Percentiles rank a stretch among this genome's conserved stretches.
Evolutionary conservation across 2,797 vertebrate genomes (phyloP).

Genomic region (Atherinosoma microstoma): DNA sequence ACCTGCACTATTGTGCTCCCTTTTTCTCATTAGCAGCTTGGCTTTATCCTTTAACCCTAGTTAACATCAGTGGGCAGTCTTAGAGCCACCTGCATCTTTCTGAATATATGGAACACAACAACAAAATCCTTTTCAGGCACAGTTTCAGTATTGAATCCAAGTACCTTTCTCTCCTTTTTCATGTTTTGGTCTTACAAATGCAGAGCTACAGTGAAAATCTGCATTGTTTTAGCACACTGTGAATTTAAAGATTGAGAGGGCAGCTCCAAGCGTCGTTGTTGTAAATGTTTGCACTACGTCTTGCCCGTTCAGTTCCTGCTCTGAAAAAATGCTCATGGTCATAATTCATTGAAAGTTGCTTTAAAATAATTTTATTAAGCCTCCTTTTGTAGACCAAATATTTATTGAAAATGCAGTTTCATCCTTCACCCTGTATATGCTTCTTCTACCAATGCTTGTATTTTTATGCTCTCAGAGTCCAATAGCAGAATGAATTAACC

Average conservation of each 20-base stretch:
- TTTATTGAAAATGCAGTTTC: constrained; percentile 1
- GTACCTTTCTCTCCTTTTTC: background rate
- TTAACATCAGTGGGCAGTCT: background rate
- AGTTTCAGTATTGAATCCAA: background rate
- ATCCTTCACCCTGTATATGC: background rate
- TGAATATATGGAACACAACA: background rate
- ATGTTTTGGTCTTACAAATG: background rate
- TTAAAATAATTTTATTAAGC: background rate
- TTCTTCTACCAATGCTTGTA: constrained; percentile 7
- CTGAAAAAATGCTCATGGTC: background rate
- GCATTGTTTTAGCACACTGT: background rate
- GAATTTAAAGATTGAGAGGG: background rate
- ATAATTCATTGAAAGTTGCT: background rate
- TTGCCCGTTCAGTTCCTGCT: background rate
- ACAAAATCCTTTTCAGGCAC: background rate
- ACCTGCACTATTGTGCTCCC: too few species aligned
- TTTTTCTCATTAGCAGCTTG: too few species aligned
- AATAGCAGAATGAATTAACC: constrained; percentile 53
- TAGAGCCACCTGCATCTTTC: background rate
- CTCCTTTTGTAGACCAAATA: constrained; percentile 9
- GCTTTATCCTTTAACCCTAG: background rate
- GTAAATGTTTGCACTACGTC: background rate
- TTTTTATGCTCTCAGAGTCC: constrained; percentile 37
- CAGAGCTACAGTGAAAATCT: background rate
- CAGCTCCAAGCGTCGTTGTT: background rate